Percentiles rank a stretch among this genome's conserved stretches.
These are phyloP conservation scores for Ophonus ardosiacus DNA, from an alignment of 2,888 invertebrate species.

Conservation along the genomic window DNA sequence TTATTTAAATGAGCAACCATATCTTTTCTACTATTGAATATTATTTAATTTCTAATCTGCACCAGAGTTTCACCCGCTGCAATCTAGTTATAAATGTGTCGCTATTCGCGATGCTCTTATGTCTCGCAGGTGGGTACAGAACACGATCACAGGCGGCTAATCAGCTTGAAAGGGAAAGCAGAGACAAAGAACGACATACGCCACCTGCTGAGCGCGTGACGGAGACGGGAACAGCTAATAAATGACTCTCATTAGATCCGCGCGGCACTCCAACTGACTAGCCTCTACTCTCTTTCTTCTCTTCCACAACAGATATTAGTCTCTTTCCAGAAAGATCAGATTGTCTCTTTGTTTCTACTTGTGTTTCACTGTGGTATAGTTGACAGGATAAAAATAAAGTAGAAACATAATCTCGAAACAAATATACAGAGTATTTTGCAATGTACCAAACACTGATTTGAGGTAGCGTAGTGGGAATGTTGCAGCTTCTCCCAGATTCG, in stretches of 20 bases:
- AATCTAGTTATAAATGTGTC: conserved; percentile 25
- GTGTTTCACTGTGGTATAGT: not conserved
- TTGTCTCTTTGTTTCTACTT: conserved; percentile 12
- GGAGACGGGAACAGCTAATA: conserved; percentile 36
- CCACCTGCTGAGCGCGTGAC: conserved; percentile 54
- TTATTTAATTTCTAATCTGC: not conserved
- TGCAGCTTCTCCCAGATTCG: not conserved
- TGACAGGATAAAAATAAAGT: no score
- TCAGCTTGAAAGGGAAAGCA: conserved; percentile 54
- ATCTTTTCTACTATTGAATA: not conserved
- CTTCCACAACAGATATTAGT: conserved; percentile 4
- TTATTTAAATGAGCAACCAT: no score
- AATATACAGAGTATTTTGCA: no score
- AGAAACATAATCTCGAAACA: no score
- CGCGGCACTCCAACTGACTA: not conserved
- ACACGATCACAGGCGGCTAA: conserved; percentile 51
- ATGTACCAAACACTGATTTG: no score
- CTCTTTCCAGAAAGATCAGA: conserved; percentile 27
- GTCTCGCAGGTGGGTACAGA: conserved; percentile 46
- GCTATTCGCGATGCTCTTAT: conserved; percentile 22
- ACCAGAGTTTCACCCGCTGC: not conserved
- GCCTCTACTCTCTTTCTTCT: conserved; percentile 11
- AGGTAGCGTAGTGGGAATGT: no score
- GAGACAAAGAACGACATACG: conserved; percentile 52
- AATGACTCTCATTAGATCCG: conserved; percentile 56